Evolutionary conservation across 1,140 invertebrate genomes (phyloP), one percentile per base, ranked within the genome.

Genomic region (Holcopasites calliopsidis): DNA sequence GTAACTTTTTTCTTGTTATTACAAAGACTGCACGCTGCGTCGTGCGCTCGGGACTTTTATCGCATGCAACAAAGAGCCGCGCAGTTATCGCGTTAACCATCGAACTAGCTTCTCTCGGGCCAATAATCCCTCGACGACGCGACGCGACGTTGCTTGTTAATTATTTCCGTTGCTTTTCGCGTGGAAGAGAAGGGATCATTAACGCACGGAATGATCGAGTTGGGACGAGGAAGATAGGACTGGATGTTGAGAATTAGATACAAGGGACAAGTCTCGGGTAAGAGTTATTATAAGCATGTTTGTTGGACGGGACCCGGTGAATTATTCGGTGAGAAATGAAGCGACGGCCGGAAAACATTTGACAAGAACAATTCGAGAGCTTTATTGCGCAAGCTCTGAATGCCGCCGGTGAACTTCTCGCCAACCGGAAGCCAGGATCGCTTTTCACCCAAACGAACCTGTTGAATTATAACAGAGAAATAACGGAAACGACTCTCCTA

Each of bases 81-180:
- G 31, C 11, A 54, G n/a, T 73, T 65, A 73, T 55, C 71, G 23
- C 10, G 61, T 55, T 44, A 21, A 28, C 10, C 38, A 38, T 74
- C 55, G 10, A 74, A 66, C 28, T 42, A 44, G 71, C 26, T 55
- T 66, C 55, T 52, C 62, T 16, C 61, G 26, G 61, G n/a, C 21
- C 28, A 26, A 31, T 10, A 74, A 11, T 33, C 2, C 28, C 16
- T 47, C 0, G 13, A 18, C n/a, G 18, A 38, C 6, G 6, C 57
- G 33, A 31, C 13, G 40, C 18, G n/a, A 54, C 35, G 71, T 66
- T 55, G 47, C 40, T 28, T 31, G 71, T 74, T 74, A 66, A 74
- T 54, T 54, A 54, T 74, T 66, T 66, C 71, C 71, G 71, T 33
- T 49, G 31, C 8, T 65, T 49, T 65, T 66, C 8, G 23, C 35